A percentile compares a stretch with the other conserved stretches of the same genome.
Conservation (phyloP, 1,140 invertebrate genomes). For the Thaumetopoea pityocampa region DNA sequence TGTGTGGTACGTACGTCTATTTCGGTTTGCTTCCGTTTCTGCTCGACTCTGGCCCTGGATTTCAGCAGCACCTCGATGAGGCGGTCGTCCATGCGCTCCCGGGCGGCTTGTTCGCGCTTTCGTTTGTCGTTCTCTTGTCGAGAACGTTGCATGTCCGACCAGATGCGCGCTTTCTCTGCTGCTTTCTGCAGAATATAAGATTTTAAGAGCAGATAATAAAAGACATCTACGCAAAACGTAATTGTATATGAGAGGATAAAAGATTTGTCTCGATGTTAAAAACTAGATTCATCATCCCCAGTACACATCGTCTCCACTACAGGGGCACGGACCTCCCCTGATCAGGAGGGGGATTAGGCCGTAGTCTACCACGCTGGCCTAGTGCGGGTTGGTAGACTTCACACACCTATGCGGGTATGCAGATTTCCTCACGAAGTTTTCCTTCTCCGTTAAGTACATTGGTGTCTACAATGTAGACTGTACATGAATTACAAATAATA, state of each 20-base stretch:
- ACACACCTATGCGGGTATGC: neutral
- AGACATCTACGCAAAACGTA: too few species aligned
- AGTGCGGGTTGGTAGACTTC: neutral
- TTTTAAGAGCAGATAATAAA: neutral
- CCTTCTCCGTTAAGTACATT: too few species aligned
- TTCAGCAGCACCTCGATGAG: slow-evolving; percentile 37
- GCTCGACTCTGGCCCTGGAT: slow-evolving; percentile 28
- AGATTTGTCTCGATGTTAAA: too few species aligned
- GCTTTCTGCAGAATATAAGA: slow-evolving; percentile 35
- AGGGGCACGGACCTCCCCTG: too few species aligned
- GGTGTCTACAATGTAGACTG: too few species aligned
- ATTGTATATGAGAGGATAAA: too few species aligned
- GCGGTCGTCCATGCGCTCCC: slow-evolving; percentile 40
- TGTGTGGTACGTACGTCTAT: slow-evolving; percentile 26
- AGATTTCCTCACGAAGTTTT: too few species aligned
- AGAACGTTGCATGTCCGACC: slow-evolving; percentile 38
- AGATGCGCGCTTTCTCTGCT: slow-evolving; percentile 44
- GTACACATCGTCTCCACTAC: too few species aligned
- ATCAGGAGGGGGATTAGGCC: too few species aligned
- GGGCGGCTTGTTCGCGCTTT: slow-evolving; percentile 27
- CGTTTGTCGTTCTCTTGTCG: slow-evolving; percentile 24
- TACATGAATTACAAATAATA: too few species aligned
- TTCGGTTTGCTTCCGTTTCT: slow-evolving; percentile 35
- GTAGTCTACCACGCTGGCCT: too few species aligned
- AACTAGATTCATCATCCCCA: too few species aligned